phyloP scores from a whole-genome alignment of 1,140 invertebrate genomes.

The Saccostrea cuccullata region DNA sequence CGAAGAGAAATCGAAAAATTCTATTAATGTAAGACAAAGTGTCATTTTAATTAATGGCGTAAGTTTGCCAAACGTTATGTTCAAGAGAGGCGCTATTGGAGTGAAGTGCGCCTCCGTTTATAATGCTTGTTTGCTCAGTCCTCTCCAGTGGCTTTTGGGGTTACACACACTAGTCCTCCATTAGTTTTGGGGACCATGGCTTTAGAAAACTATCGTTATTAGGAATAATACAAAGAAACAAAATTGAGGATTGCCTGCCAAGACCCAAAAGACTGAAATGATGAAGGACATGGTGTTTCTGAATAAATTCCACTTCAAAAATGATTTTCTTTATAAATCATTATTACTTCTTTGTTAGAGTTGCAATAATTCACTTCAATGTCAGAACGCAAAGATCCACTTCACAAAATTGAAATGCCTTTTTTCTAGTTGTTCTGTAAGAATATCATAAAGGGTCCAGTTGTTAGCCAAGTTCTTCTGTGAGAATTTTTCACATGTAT shows the following conservation, averaged over 20 bases:
- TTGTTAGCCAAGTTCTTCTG: too few relatives aligned
- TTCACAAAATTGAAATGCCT: too few relatives aligned
- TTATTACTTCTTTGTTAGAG: too few relatives aligned
- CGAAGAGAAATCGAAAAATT: conserved; percentile 21
- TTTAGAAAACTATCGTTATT: conserved; percentile 23
- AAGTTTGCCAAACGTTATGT: conserved; percentile 30
- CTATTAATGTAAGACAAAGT: conserved; percentile 34
- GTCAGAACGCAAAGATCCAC: too few relatives aligned
- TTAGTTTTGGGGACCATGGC: background rate
- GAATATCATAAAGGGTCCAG: too few relatives aligned
- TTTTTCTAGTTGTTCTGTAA: too few relatives aligned
- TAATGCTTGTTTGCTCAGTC: background rate
- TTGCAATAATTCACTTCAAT: too few relatives aligned
- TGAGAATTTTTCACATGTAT: too few relatives aligned
- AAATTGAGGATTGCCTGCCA: background rate
- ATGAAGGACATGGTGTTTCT: background rate
- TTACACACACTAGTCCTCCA: background rate
- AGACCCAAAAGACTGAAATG: background rate
- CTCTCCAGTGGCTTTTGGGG: background rate
- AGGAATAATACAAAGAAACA: background rate
- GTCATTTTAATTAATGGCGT: conserved; percentile 36
- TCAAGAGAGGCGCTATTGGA: background rate
- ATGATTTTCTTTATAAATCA: background rate
- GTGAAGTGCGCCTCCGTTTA: conserved; percentile 4
- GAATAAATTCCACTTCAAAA: background rate